These are phyloP conservation scores for Thysanoteuthis rhombus DNA, from an alignment of 2,888 invertebrate genomes.

Conservation along the genomic window DNA sequence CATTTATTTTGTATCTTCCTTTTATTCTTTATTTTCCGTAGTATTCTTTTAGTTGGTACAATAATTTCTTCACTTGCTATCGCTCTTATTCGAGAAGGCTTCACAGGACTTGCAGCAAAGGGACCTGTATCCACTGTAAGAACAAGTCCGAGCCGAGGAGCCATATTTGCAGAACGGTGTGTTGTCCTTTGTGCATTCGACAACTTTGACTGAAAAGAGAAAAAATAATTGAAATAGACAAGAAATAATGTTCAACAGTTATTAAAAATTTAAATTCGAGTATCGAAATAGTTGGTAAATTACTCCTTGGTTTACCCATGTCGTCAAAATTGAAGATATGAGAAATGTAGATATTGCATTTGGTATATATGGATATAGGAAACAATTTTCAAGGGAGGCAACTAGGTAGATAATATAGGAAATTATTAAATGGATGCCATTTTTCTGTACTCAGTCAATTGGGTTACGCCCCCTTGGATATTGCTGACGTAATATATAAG, in stretches of 20 bases:
- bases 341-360: too few relatives aligned
- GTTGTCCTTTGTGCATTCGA: slow-evolving; percentile 35
- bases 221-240: background rate
- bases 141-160: slow-evolving; percentile 37
- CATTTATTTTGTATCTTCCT: background rate
- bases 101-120: slow-evolving; percentile 43
- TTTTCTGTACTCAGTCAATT: too few relatives aligned
- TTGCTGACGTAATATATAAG: too few relatives aligned
- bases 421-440: too few relatives aligned
- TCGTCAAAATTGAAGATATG: too few relatives aligned
- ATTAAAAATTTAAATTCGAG: background rate
- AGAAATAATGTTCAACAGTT: background rate
- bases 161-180: slow-evolving; percentile 38
- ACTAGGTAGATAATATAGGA: too few relatives aligned
- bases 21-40: background rate
- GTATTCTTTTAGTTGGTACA: background rate
- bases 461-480: too few relatives aligned
- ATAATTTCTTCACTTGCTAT: background rate
- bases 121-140: slow-evolving; percentile 37
- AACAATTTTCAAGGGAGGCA: too few relatives aligned
- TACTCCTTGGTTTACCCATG: background rate
- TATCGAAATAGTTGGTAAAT: background rate
- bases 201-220: slow-evolving; percentile 17
- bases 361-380: too few relatives aligned
- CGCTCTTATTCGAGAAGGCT: slow-evolving; percentile 18